Base-by-base conservation (phyloP, 1,140 invertebrate genomes). In the Ericerus pela region DNA sequence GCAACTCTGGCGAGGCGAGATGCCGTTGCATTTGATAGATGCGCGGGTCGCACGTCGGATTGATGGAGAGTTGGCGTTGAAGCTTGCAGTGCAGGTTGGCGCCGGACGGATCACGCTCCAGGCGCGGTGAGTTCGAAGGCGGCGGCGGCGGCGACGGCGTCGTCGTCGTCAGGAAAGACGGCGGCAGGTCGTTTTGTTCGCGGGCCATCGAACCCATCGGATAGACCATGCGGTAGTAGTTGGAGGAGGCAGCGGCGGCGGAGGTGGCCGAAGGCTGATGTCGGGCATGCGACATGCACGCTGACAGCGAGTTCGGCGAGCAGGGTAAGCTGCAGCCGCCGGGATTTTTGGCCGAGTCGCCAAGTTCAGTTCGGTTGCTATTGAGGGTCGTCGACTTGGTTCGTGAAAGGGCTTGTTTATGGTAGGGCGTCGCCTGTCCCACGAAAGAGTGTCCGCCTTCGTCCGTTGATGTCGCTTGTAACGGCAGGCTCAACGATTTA, bases 61-160 rank as follows among this genome's bases (percentile, higher is more conserved):
- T 90, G 0, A 91, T 67, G 1, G 85, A 86, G 18, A 88, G 70
- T 62, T 91, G 86, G 26, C 87, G 73, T 47, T 83, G 81, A 2
- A 93, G 68, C 66, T 88, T 89, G 51, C 79, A 71, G 63, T 91
- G 87, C 38, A 81, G 74, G 63, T 59, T 59, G 10, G 53, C 54
- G n/a, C n/a, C n/a, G 1, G 57, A 38, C 8, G 30, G 2, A 2
- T 56, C 51, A 24, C 36, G 11, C 22, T 55, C 58, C 2, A 33
- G 26, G n/a, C n/a, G n/a, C n/a, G n/a, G n/a, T n/a, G n/a, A n/a
- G n/a, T n/a, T n/a, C n/a, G n/a, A n/a, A n/a, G n/a, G n/a, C n/a
- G n/a, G n/a, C n/a, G n/a, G n/a, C n/a, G n/a, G n/a, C n/a, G 36
- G 28, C 14, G 8, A 69, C 68, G 0, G 75, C 69, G 14, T 28